Evolutionary conservation across 2,888 invertebrate genomes (phyloP), one percentile per base, ranked within the genome.

Genomic region (Athripsodes cinereus): DNA sequence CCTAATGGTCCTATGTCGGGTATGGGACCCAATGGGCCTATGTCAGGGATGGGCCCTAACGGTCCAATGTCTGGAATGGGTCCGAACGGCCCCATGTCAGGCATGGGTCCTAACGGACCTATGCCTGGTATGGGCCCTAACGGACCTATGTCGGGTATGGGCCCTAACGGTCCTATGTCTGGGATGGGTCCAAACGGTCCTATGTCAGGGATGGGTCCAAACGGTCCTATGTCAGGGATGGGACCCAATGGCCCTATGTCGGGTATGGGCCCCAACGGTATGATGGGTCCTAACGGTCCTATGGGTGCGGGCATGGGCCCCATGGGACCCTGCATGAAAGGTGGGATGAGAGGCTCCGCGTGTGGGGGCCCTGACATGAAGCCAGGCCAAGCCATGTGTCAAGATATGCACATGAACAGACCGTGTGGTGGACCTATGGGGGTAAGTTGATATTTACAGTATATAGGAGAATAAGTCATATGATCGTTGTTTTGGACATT

Each of bases 371-470:
- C 78, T 1, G 79, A 79, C 62, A 78, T 79, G 77, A 78, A 79
- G 62, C 66, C 72, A 0, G 75, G 40, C 76, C n/a, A n/a, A n/a
- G n/a, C n/a, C 6, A 78, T 79, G 77, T 79, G 79, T 63, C 71
- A 74, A 26, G 79, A 79, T 66, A 78, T 79, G 71, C 79, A 79
- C 66, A 78, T 79, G 78, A 76, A 77, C 16, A 71, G 79, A 64
- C 78, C 74, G 2, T 79, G 79, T 57, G 78, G 78, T 1, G 79
- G 77, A 48, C 79, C 79, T 49, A 79, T 79, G 79, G 78, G 78
- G 68, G 79, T 79, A 66, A 74, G 76, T 71, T 59, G 31, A 22
- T 46, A 18, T 11, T 8, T 31, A 31, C 8, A 6, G 8, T 31
- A 31, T 31, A 11, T 31, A 8, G 31, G 8, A 31, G 6, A 31